These are phyloP conservation scores for Bujurquina vittata DNA, from an alignment of 2,113 vertebrate species.

Conservation along the genomic window DNA sequence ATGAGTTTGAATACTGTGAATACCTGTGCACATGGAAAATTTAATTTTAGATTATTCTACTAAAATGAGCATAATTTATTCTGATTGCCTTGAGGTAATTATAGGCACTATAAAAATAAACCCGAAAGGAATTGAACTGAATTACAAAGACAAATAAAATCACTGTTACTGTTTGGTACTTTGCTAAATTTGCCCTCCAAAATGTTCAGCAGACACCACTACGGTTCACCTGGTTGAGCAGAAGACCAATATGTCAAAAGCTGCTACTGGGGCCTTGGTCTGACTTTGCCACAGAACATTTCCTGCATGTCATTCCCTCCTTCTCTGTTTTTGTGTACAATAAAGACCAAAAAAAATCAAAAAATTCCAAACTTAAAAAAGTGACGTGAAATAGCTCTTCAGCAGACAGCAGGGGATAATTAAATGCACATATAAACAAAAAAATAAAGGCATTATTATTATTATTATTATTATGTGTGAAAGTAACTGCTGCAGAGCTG, in stretches of 20 bases:
- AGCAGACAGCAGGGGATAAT: background rate
- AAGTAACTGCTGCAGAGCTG: background rate
- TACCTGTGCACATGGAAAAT: background rate
- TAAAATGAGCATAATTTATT: background rate
- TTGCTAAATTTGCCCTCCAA: too few species aligned
- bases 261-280: background rate
- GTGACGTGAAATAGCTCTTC: background rate
- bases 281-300: background rate
- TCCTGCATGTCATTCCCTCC: background rate
- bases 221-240: background rate
- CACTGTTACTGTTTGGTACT: too few species aligned
- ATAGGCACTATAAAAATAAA: too few species aligned
- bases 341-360: background rate
- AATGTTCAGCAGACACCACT: too few species aligned
- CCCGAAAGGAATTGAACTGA: too few species aligned
- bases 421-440: background rate
- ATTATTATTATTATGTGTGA: background rate
- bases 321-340: background rate
- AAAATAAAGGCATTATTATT: background rate
- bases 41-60: background rate
- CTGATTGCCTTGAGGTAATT: background rate
- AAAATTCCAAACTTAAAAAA: fast-evolving
- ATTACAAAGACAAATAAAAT: background rate
- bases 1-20: too few species aligned
- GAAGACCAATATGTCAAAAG: background rate